These are phyloP conservation scores for Parasteatoda tepidariorum DNA, from an alignment of 1,140 invertebrate species.

Conservation along the genomic window DNA sequence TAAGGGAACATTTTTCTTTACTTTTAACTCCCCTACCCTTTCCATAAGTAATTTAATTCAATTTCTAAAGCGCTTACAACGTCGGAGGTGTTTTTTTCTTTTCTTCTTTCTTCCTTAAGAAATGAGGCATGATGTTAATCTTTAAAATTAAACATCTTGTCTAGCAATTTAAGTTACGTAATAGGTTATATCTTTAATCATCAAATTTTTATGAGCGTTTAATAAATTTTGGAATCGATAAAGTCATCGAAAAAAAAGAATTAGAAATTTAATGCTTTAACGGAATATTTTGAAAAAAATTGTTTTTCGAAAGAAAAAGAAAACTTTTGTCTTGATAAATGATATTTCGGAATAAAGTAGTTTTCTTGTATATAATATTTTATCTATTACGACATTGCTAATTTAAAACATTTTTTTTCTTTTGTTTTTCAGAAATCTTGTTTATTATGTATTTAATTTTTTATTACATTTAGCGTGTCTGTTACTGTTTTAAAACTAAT, in stretches of 20 bases:
- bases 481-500: too few species aligned
- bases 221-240: neutral
- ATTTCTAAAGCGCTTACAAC: neutral
- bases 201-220: neutral
- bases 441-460: too few species aligned
- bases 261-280: too few species aligned
- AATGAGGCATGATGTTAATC: neutral
- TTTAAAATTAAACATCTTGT: neutral
- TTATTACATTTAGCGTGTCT: too few species aligned
- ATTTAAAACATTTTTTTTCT: too few species aligned
- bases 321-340: too few species aligned
- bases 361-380: too few species aligned
- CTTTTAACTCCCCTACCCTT: neutral
- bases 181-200: neutral
- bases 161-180: neutral
- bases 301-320: too few species aligned
- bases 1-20: constrained; percentile 12
- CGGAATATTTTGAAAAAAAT: too few species aligned
- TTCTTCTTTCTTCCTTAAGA: neutral
- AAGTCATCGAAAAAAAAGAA: neutral
- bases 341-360: too few species aligned
- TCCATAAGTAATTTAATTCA: constrained; percentile 41
- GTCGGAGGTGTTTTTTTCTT: neutral
- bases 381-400: too few species aligned
- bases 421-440: too few species aligned